Evolutionary conservation across 2,113 vertebrate genomes (phyloP), one percentile per base, ranked within the genome.

Genomic region (Thalassoma bifasciatum): DNA sequence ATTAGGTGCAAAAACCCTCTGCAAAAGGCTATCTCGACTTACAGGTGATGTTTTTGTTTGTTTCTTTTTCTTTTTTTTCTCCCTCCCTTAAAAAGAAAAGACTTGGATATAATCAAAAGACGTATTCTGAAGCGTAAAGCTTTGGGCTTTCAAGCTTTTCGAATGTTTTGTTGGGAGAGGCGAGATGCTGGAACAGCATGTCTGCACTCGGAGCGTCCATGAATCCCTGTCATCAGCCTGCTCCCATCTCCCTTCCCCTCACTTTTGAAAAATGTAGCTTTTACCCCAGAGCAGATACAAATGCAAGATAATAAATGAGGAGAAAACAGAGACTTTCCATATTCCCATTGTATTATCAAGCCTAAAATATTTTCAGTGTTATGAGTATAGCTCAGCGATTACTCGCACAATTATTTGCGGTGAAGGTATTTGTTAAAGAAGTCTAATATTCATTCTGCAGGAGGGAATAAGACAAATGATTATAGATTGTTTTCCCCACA

Each of bases 361-460:
- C 30, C 30, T 30, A 30, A 30, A 30, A 30, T 30, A 30, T 91
- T 89, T 89, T 75, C 89, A 87, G 81, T 85, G 79, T 80, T 81
- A 77, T 47, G 74, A 77, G 80, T 81, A 66, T 88, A 75, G 89
- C 82, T 85, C 90, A 81, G 90, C 90, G 90, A 88, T 93, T 92
- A 92, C 91, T 91, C 88, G 88, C 83, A 74, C 87, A 92, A 90
- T 93, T 92, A 90, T 90, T 85, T 76, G 92, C 91, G 80, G 84
- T 82, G 83, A 72, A 79, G 75, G 82, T 84, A 90, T 93, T 91
- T 88, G 88, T 93, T 7, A 17, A 14, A 17, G 6, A 17, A 46
- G 17, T 88, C 62, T 67, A 65, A 11, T 51, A 56, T 73, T 80
- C 72, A 54, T 87, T 87, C 76, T 85, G 73, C 72, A 65, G 70